These are phyloP conservation scores for Festucalex cinctus DNA, from an alignment of 2,113 vertebrate genomes.

Conservation along the genomic window DNA sequence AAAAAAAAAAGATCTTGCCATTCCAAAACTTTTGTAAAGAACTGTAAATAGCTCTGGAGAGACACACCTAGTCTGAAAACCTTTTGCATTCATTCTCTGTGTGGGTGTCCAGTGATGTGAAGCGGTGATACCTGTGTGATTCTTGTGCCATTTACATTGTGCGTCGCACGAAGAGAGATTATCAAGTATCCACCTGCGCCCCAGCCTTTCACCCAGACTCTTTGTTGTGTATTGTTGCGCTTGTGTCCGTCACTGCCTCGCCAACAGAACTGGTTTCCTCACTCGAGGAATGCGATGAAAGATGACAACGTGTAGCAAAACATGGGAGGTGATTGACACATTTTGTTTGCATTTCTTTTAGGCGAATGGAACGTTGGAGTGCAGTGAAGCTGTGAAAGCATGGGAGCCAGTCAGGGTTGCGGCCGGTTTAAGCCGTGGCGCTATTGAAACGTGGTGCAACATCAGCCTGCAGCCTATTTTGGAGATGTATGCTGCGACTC, in stretches of 20 bases:
- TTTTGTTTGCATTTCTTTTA: conserved; percentile 2
- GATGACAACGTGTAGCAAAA: not conserved
- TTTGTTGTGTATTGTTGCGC: conserved; percentile 13
- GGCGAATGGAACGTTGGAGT: conserved; percentile 58
- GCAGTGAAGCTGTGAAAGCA: conserved; percentile 37
- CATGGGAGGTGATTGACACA: not conserved
- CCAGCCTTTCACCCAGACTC: conserved; percentile 5
- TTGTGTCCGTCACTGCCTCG: conserved; percentile 1
- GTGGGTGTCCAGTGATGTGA: conserved; percentile 15
- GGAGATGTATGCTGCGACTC: conserved; percentile 6
- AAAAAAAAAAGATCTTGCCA: too few relatives aligned
- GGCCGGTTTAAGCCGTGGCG: conserved; percentile 32
- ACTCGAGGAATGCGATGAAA: conserved; percentile 22
- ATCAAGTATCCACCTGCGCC: conserved; percentile 6
- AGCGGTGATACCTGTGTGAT: conserved; percentile 49
- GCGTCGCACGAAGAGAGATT: not conserved
- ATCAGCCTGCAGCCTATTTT: conserved; percentile 53
- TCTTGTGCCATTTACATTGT: conserved; percentile 21
- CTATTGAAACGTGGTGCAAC: conserved; percentile 60
- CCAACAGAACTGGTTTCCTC: conserved; percentile 30
- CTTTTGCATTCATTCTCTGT: not conserved
- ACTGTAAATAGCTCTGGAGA: not conserved
- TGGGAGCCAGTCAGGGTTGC: conserved; percentile 56
- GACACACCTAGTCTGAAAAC: not conserved
- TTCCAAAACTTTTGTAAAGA: too few relatives aligned